Evolutionary conservation across 1,140 invertebrate genomes (phyloP).

Genomic region (Penaeus indicus): DNA sequence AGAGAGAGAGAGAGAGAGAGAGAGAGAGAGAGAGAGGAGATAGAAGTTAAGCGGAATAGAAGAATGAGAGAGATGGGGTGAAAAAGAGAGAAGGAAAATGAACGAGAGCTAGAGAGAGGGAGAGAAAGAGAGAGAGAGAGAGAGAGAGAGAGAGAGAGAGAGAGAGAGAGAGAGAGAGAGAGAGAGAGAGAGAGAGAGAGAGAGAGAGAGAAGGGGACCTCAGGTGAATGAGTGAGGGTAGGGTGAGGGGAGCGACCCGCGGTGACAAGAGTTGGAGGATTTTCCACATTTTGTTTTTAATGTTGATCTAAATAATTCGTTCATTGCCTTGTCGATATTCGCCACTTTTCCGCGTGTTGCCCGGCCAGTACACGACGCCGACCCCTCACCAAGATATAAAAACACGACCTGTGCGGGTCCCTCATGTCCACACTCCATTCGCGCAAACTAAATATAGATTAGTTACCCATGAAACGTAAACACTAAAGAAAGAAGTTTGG

Average conservation of each 20-base stretch:
- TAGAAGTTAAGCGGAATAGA: neutral
- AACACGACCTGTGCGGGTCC: constrained; percentile 7
- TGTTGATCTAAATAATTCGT: constrained; percentile 53
- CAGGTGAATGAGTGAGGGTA: constrained; percentile 33
- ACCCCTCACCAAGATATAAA: neutral
- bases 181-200: constrained; percentile 22
- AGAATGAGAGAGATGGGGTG: constrained; percentile 9
- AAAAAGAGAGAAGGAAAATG: constrained; percentile 42
- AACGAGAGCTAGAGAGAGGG: neutral
- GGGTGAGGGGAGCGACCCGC: constrained; percentile 40
- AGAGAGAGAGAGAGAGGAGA: constrained; percentile 36
- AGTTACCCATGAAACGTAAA: constrained; percentile 37
- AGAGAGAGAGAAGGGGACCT: constrained; percentile 12
- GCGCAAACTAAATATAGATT: constrained; percentile 31
- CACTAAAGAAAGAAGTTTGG: constrained; percentile 31
- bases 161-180: constrained; percentile 1
- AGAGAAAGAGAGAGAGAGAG: neutral
- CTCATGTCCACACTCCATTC: neutral
- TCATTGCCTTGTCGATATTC: constrained; percentile 28
- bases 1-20: constrained; percentile 42
- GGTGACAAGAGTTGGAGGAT: constrained; percentile 55
- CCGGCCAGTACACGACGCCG: neutral
- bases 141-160: neutral
- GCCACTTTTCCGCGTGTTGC: constrained; percentile 14
- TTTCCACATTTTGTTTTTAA: constrained; percentile 54